These are phyloP conservation scores for Clostera curtula DNA, from an alignment of 2,888 invertebrate species.

Conservation along the genomic window DNA sequence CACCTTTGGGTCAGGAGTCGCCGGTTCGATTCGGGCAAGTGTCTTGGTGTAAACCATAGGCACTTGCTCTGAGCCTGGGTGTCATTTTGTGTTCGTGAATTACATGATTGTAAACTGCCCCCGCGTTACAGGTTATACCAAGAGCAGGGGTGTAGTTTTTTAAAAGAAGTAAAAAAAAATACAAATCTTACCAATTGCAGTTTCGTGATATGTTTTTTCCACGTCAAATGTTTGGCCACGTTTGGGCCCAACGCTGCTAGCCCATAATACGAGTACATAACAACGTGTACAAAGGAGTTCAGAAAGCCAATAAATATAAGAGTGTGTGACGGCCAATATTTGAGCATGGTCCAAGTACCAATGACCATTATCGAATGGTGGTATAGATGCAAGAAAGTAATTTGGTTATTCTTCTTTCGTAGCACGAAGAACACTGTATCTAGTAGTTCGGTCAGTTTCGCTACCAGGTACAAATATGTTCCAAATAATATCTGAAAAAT, in stretches of 20 bases:
- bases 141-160: no score
- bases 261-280: constrained; percentile 89
- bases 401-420: constrained; percentile 84
- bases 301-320: constrained; percentile 81
- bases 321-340: constrained; percentile 84
- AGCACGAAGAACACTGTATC: constrained; percentile 92
- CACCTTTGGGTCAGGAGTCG: no score
- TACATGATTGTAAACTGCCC: no score
- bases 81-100: no score
- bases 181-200: constrained; percentile 80
- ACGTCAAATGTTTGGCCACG: constrained; percentile 85
- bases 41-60: no score
- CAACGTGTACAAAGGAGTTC: constrained; percentile 85
- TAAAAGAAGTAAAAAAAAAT: neutral
- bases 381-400: constrained; percentile 91
- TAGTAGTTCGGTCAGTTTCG: constrained; percentile 83
- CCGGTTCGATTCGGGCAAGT: no score
- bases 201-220: constrained; percentile 89
- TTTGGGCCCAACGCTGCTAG: constrained; percentile 84
- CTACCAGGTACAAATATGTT: constrained; percentile 81
- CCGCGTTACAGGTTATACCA: no score
- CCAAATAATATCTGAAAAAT: constrained; percentile 55
- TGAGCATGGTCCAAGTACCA: constrained; percentile 83
- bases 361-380: constrained; percentile 87
- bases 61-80: no score